Percentiles rank a stretch among this genome's conserved stretches.
These are phyloP conservation scores for Oncorhynchus mykiss DNA, from an alignment of 2,113 vertebrate genomes.

Conservation along the genomic window DNA sequence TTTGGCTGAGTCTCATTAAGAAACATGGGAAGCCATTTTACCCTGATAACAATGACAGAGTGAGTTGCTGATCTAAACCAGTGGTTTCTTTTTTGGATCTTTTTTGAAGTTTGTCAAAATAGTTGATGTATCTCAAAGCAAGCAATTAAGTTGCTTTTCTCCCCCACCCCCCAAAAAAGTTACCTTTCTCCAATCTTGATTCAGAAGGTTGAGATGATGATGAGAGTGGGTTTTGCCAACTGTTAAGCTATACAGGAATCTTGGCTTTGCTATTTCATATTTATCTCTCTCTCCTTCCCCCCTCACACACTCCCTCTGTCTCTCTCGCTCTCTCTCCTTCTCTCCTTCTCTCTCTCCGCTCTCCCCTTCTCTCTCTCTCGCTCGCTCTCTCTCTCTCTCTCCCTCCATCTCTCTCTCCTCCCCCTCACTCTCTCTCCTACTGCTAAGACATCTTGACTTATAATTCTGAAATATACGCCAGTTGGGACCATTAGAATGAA, in stretches of 20 bases:
- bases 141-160: not conserved
- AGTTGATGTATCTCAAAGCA: not conserved
- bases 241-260: not conserved
- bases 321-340: not conserved
- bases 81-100: no score
- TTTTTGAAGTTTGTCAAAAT: not conserved
- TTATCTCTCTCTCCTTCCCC: not conserved
- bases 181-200: not conserved
- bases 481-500: conserved; percentile 6
- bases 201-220: conserved; percentile 1
- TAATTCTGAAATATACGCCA: not conserved
- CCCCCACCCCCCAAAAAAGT: no score
- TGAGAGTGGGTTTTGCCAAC: not conserved
- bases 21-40: no score
- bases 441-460: not conserved
- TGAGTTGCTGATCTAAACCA: no score
- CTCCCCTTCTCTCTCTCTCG: not conserved
- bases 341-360: not conserved
- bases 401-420: not conserved
- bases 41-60: no score
- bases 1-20: no score
- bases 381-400: not conserved
- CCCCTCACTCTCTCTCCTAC: not conserved
- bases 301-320: not conserved
- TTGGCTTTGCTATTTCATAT: not conserved